Conservation (phyloP, 2,797 vertebrate species). For the Sparus aurata region DNA sequence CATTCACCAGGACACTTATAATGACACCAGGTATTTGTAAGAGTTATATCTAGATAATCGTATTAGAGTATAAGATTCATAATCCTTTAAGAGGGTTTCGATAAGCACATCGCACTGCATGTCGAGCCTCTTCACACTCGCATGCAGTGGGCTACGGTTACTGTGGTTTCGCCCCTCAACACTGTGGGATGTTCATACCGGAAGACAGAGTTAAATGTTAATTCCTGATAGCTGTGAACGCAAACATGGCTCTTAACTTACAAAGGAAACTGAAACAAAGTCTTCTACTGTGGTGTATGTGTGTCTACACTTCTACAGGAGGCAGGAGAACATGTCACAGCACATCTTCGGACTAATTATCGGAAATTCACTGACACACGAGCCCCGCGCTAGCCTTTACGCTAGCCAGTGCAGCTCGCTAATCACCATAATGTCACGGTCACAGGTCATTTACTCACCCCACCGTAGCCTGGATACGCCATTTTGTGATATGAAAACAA, state of each 20-base stretch:
- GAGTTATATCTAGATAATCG: not conserved
- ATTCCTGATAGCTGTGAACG: accelerated
- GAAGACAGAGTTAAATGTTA: slow-evolving; percentile 1
- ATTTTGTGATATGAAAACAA: slow-evolving; percentile 37
- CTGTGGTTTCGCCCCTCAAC: not conserved
- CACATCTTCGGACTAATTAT: not conserved
- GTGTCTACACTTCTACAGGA: not conserved
- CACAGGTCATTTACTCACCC: slow-evolving; percentile 73
- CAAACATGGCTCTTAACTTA: not conserved
- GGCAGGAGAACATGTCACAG: not conserved
- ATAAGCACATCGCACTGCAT: not conserved
- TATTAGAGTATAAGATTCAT: not conserved
- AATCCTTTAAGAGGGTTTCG: not conserved
- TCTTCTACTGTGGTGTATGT: accelerated
- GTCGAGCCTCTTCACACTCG: too few relatives aligned
- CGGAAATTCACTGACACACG: not conserved
- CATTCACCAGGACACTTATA: not conserved
- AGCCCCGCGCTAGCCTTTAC: not conserved
- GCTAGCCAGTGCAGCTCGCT: not conserved
- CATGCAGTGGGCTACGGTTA: not conserved
- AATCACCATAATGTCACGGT: not conserved
- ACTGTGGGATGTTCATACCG: not conserved
- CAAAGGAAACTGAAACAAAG: accelerated
- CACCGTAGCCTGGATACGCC: slow-evolving; percentile 87
- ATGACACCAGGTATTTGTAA: not conserved